Percentiles rank a stretch among this genome's conserved stretches.
These are phyloP conservation scores for Allophyes oxyacanthae DNA, from an alignment of 2,888 invertebrate species.

Conservation along the genomic window DNA sequence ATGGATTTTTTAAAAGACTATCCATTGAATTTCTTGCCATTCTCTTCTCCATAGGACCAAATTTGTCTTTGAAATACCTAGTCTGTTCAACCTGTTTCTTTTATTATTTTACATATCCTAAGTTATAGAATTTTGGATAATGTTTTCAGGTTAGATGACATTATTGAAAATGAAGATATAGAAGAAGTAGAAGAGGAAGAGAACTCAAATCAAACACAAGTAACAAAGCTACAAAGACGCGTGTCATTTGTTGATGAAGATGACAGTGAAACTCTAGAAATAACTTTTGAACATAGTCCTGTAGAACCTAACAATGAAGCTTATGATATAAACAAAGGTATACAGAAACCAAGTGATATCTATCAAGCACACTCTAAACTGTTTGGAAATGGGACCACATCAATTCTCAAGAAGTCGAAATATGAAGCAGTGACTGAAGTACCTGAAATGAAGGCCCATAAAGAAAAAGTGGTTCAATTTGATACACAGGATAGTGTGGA, in stretches of 20 bases:
- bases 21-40: too few relatives aligned
- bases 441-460: background rate
- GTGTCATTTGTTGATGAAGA: conserved; percentile 82
- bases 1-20: too few relatives aligned
- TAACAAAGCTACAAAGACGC: conserved; percentile 63
- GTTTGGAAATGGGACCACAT: conserved; percentile 69
- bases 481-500: conserved; percentile 25
- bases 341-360: conserved; percentile 83
- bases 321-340: conserved; percentile 71
- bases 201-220: conserved; percentile 24
- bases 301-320: conserved; percentile 59
- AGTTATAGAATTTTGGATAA: conserved; percentile 4
- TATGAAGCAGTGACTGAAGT: conserved; percentile 53
- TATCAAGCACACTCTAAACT: conserved; percentile 72
- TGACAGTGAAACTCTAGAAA: conserved; percentile 75
- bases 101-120: too few relatives aligned
- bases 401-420: conserved; percentile 81
- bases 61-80: too few relatives aligned
- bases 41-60: too few relatives aligned
- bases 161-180: conserved; percentile 67
- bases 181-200: conserved; percentile 55
- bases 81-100: too few relatives aligned
- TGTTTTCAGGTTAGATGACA: conserved; percentile 64
- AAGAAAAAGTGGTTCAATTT: conserved; percentile 26
- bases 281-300: conserved; percentile 78